Evolutionary conservation across 2,888 invertebrate genomes (phyloP).

Genomic region (Stenichneumon culpator): DNA sequence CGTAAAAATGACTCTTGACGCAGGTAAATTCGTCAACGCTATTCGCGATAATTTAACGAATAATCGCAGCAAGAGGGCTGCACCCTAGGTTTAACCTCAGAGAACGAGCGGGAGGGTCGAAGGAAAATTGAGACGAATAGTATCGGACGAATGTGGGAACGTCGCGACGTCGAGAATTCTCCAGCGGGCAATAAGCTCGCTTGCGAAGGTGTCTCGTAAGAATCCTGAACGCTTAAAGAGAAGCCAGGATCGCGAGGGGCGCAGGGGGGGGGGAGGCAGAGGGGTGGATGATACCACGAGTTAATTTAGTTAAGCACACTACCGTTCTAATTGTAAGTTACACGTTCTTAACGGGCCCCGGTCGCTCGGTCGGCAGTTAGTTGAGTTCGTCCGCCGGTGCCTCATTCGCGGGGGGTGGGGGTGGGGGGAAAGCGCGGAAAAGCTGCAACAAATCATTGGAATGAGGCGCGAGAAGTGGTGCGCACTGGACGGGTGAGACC

Average conservation of each 20-base stretch:
- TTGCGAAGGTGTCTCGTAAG: slow-evolving; percentile 41
- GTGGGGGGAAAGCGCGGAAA: slow-evolving; percentile 37
- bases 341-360: slow-evolving; percentile 53
- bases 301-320: slow-evolving; percentile 64
- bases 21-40: not conserved
- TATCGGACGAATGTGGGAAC: slow-evolving; percentile 30
- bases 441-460: slow-evolving; percentile 65
- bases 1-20: no score
- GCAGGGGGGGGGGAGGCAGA: not conserved
- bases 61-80: not conserved
- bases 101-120: not conserved
- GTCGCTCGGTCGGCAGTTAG: slow-evolving; percentile 9
- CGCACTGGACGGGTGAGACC: slow-evolving; percentile 14
- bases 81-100: not conserved
- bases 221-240: slow-evolving; percentile 20
- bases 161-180: slow-evolving; percentile 53
- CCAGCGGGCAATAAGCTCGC: slow-evolving; percentile 56
- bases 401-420: not conserved
- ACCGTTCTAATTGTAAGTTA: slow-evolving; percentile 66
- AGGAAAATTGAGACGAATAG: slow-evolving; percentile 61
- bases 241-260: not conserved
- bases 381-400: slow-evolving; percentile 9
- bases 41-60: not conserved
- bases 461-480: slow-evolving; percentile 42
- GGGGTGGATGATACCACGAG: slow-evolving; percentile 50